phyloP scores from a whole-genome alignment of 1,140 invertebrate species.

The Scaptomyza graminum region DNA sequence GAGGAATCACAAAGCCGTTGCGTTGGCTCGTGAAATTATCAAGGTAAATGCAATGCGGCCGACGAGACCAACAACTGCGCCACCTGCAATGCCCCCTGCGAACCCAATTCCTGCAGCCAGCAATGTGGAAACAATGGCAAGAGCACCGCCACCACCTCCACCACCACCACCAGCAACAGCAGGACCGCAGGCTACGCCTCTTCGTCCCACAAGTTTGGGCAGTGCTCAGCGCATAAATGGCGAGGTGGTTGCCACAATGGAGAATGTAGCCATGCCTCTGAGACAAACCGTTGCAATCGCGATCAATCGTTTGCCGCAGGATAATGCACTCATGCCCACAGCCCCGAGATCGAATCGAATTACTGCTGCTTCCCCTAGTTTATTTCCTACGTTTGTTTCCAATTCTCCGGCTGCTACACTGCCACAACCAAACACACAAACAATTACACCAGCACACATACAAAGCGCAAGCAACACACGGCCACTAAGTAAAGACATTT shows the following conservation, averaged over 20 bases:
- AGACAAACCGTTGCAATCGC: neutral
- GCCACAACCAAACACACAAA: constrained; percentile 11
- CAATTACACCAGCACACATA: constrained; percentile 36
- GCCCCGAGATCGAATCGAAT: neutral
- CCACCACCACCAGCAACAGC: neutral
- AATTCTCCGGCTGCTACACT: neutral
- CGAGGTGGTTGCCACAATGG: neutral
- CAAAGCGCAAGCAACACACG: constrained; percentile 2
- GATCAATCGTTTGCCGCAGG: neutral
- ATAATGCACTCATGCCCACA: neutral
- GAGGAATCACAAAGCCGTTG: neutral
- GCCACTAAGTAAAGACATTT: constrained; percentile 22
- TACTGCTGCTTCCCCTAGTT: neutral
- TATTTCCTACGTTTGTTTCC: neutral
- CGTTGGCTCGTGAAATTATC: neutral
- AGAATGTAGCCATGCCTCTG: constrained; percentile 11
- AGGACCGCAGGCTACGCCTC: neutral
- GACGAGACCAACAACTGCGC: neutral
- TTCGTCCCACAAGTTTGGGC: neutral
- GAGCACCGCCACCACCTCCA: neutral
- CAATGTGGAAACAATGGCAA: neutral
- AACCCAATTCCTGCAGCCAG: neutral
- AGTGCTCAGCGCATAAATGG: constrained; percentile 1
- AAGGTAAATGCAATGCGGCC: neutral
- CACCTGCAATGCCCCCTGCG: neutral